A percentile compares a stretch with the other conserved stretches of the same genome.
These are phyloP conservation scores for Laticauda colubrina DNA, from an alignment of 2,113 vertebrate species.

Conservation along the genomic window DNA sequence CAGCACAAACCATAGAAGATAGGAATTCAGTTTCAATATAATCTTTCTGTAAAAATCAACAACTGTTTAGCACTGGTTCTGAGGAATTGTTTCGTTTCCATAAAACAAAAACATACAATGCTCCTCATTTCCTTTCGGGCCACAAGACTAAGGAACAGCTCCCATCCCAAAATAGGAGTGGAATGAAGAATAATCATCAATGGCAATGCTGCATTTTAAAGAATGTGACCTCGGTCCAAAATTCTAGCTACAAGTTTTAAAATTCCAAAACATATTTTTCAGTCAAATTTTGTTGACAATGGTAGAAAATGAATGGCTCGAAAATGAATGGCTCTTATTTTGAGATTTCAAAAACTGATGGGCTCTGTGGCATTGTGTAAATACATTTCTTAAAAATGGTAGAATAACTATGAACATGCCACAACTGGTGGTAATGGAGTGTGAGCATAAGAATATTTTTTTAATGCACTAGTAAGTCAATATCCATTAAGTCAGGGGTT, in stretches of 20 bases:
- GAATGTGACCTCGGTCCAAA: background rate
- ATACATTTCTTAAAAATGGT: background rate
- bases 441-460: background rate
- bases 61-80: background rate
- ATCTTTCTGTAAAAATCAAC: background rate
- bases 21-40: background rate
- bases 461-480: background rate
- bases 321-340: background rate
- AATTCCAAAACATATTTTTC: background rate
- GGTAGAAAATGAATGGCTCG: background rate
- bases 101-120: background rate
- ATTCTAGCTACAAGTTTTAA: rapidly evolving
- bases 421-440: background rate
- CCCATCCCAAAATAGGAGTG: background rate
- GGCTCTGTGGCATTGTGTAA: background rate
- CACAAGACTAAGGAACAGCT: background rate
- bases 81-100: background rate
- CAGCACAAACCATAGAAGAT: background rate
- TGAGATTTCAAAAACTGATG: background rate
- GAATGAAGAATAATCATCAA: background rate
- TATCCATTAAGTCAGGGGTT: too few species aligned
- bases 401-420: background rate
- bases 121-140: background rate
- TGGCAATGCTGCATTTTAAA: conserved; percentile 15
- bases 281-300: background rate